Percentiles rank a stretch among this genome's conserved stretches.
phyloP scores from a whole-genome alignment of 2,113 vertebrate species.

The Pangasianodon hypophthalmus region DNA sequence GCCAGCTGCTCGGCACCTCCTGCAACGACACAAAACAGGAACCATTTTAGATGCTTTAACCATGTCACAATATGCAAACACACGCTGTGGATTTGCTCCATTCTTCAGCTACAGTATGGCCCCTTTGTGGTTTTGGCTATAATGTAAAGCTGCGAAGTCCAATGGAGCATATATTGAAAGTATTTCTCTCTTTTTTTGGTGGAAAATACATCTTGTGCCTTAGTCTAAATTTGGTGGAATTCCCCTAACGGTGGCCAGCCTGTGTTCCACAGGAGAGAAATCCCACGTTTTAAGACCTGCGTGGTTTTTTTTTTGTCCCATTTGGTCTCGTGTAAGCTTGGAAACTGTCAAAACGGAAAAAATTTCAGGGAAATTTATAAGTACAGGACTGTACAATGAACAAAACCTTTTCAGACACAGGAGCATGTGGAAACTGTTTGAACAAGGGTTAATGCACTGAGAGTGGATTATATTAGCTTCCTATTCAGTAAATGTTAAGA shows the following conservation, averaged over 20 bases:
- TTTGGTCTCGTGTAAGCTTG: slow-evolving; percentile 31
- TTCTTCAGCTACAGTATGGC: slow-evolving; percentile 3
- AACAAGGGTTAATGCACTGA: slow-evolving; percentile 33
- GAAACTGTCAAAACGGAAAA: slow-evolving; percentile 42
- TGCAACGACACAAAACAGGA: slow-evolving; percentile 40
- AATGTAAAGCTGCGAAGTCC: slow-evolving; percentile 32
- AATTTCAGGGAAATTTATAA: not conserved
- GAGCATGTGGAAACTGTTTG: slow-evolving; percentile 39
- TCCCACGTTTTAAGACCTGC: slow-evolving; percentile 38
- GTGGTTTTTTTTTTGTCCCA: slow-evolving; percentile 13
- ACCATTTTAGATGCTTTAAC: not conserved
- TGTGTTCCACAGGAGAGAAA: slow-evolving; percentile 41
- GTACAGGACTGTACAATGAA: slow-evolving; percentile 27
- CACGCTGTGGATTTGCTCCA: not conserved
- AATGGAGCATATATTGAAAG: slow-evolving; percentile 32
- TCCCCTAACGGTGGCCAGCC: slow-evolving; percentile 48
- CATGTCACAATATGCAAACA: slow-evolving; percentile 17
- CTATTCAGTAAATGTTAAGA: not conserved
- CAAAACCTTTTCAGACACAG: slow-evolving; percentile 29
- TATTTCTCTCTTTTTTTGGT: slow-evolving; percentile 14
- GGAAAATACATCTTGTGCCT: slow-evolving; percentile 46
- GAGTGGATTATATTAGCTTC: not conserved
- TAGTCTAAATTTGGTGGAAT: slow-evolving; percentile 37
- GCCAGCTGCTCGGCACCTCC: slow-evolving; percentile 10
- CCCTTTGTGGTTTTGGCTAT: slow-evolving; percentile 41